These are phyloP conservation scores for Sycophila texana DNA, from an alignment of 2,888 invertebrate genomes.

Conservation along the genomic window DNA sequence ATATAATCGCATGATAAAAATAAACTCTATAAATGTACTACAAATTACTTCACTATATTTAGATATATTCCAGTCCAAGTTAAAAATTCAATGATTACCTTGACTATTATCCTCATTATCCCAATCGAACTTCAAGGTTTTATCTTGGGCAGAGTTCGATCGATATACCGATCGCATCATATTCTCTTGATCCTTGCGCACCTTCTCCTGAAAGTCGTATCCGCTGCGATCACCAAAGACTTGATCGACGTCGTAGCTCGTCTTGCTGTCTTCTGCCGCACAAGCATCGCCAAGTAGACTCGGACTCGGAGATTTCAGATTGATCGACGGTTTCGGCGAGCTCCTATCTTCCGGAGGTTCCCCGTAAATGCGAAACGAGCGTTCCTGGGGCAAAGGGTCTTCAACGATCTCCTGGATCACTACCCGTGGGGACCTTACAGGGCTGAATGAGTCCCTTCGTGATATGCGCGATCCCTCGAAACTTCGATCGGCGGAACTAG, in stretches of 20 bases:
- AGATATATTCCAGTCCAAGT: too few relatives aligned
- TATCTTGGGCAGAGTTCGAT: slow-evolving; percentile 43
- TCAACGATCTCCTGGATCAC: slow-evolving; percentile 17
- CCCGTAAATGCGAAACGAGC: slow-evolving; percentile 38
- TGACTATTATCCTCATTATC: neutral
- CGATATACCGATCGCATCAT: slow-evolving; percentile 30
- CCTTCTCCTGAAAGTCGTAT: slow-evolving; percentile 23
- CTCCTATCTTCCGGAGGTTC: slow-evolving; percentile 5
- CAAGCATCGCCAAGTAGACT: slow-evolving; percentile 40
- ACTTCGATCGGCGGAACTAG: too few relatives aligned
- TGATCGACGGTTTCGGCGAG: neutral
- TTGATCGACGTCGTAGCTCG: slow-evolving; percentile 13
- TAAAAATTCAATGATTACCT: slow-evolving; percentile 10
- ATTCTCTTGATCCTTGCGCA: slow-evolving; percentile 39
- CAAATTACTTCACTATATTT: too few relatives aligned
- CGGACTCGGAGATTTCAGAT: slow-evolving; percentile 16
- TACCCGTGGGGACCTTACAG: slow-evolving; percentile 14
- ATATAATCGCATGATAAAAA: neutral
- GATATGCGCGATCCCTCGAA: slow-evolving; percentile 7
- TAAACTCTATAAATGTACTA: neutral
- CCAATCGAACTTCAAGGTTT: slow-evolving; percentile 18
- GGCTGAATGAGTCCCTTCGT: slow-evolving; percentile 41
- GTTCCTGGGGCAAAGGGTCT: neutral
- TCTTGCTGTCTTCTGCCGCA: neutral
- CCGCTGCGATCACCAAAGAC: slow-evolving; percentile 46